Base-by-base conservation (phyloP, 1,140 invertebrate species). In the Zaprionus ornatus region DNA sequence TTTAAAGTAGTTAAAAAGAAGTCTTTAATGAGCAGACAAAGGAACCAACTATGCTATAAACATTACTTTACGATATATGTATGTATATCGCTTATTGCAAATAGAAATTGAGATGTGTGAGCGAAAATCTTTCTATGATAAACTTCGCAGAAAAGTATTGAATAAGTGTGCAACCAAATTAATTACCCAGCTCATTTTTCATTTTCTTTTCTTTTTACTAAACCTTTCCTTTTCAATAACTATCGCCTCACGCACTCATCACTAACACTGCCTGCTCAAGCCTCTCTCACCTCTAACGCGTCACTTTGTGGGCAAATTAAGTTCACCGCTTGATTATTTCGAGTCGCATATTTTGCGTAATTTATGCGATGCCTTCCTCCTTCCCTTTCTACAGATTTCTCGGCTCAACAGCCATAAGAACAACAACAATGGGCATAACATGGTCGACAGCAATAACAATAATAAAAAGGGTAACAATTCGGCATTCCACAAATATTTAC, bases 301-400 rank as follows among this genome's bases (percentile, higher is more conserved):
- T 60, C 67, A 62, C 52, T 77, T 88, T 87, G 78, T 87, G 80
- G 80, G 80, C 61, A 76, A 82, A 90, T 88, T 90, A 84, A 84
- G 85, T 79, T 90, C 68, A 84, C 74, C 80, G 85, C 84, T 84
- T 84, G 84, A 88, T 88, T 84, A 84, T 88, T 87, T 88, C 64
- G 70, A 80, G 73, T 68, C 79, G 52, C 80, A 84, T 87, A 84
- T 88, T 84, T 80, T 63, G 45, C 73, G 71, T 90, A 88, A 88
- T 88, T 90, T 88, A 90, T 87, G 80, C 77, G 59, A n/a, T 17
- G n/a, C n/a, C 40, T 45, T 45, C 6, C 35, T 40, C 45, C n/a
- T 35, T 72, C 37, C 59, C 66, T 57, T 60, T 79, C 79, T 70
- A 68, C 27, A 56, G 54, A 63, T 66, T 72, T 56, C 63, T 71